phyloP scores from a whole-genome alignment of 2,113 vertebrate genomes.

The Melanerpes aurifrons region DNA sequence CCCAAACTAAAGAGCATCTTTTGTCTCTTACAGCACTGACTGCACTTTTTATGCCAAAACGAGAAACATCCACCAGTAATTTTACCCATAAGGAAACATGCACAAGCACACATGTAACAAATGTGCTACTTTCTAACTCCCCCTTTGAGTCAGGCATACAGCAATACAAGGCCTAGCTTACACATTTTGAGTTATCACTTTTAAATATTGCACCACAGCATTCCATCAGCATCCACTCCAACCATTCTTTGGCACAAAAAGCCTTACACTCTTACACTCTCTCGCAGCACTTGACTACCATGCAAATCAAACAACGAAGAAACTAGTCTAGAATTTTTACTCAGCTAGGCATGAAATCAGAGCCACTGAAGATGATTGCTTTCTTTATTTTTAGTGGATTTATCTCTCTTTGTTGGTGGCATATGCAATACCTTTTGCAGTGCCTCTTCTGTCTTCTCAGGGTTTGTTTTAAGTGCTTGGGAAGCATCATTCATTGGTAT shows the following conservation, averaged over 20 bases:
- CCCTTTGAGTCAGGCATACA: not conserved
- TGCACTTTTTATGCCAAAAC: not conserved
- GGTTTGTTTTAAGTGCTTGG: constrained; percentile 93
- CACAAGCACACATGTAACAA: not conserved
- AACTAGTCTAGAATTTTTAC: not conserved
- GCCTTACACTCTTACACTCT: not conserved
- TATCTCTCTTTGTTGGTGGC: not conserved
- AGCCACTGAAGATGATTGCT: not conserved
- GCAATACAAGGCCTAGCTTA: not conserved
- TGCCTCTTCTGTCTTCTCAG: constrained; percentile 96
- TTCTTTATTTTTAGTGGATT: not conserved
- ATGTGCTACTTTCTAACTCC: not conserved
- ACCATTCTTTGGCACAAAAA: not conserved
- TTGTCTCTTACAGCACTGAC: not conserved
- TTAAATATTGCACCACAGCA: not conserved
- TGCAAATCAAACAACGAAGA: not conserved
- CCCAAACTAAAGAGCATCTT: not conserved
- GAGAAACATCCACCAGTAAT: rapidly evolving
- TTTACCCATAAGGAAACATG: not conserved
- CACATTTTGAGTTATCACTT: not conserved
- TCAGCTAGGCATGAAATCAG: not conserved
- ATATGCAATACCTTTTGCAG: constrained; percentile 86
- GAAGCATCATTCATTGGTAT: constrained; percentile 96
- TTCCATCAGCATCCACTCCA: not conserved
- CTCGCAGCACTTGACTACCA: not conserved